phyloP scores from a whole-genome alignment of 30 jellyfish, hydroid and myxozoan species.

The Catostylus mosaicus region DNA sequence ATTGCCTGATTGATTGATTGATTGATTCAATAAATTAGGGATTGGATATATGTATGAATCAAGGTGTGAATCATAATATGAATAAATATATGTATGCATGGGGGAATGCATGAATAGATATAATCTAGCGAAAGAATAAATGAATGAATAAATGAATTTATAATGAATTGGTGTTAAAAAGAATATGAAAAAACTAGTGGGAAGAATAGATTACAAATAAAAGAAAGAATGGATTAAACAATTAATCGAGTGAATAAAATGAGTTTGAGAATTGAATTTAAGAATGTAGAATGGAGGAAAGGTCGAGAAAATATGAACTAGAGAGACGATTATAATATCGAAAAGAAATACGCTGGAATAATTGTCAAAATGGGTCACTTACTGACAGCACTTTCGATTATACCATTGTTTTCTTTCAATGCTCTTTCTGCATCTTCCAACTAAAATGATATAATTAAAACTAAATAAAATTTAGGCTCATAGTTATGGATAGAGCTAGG shows the following conservation, averaged over 20 bases:
- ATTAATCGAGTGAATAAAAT: background rate
- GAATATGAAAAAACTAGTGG: background rate
- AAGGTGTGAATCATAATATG: background rate
- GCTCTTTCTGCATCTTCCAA: constrained; percentile 93
- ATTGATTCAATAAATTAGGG: background rate
- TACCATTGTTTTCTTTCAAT: constrained; percentile 84
- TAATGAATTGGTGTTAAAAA: background rate
- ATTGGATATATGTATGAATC: background rate
- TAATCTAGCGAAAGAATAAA: too few species aligned
- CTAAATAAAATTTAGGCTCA: background rate
- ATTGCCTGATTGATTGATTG: background rate
- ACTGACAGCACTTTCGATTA: constrained; percentile 97
- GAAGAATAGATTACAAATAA: background rate
- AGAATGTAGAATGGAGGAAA: too few species aligned
- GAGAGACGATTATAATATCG: background rate
- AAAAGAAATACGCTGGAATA: background rate
- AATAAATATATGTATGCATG: background rate
- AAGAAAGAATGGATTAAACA: background rate
- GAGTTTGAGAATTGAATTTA: too few species aligned
- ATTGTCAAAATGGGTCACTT: constrained; percentile 46
- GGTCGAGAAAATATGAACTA: background rate
- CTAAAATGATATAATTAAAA: constrained; percentile 18
- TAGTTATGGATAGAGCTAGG: too few species aligned
- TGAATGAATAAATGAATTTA: too few species aligned
- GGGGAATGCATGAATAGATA: background rate